Conservation (phyloP, 2,888 invertebrate species). For the Eilema sororculum region DNA sequence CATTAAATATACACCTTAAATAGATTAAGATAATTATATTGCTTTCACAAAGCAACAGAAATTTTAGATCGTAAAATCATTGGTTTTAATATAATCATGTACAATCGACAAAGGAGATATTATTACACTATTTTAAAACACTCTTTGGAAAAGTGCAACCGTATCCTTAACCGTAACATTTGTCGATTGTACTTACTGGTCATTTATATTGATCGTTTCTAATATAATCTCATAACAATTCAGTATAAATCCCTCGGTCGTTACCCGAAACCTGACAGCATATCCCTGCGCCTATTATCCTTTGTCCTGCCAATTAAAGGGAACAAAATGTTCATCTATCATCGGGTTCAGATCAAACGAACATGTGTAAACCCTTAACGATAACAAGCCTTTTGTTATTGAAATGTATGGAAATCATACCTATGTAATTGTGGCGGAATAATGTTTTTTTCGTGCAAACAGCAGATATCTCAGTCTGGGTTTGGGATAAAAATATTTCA, state of each 20-base stretch:
- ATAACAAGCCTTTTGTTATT: slow-evolving; percentile 47
- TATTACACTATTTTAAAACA: too few species aligned
- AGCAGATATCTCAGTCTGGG: neutral
- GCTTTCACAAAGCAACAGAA: too few species aligned
- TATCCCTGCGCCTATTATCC: slow-evolving; percentile 27
- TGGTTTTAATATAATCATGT: too few species aligned
- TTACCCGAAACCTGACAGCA: slow-evolving; percentile 30
- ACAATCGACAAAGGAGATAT: too few species aligned
- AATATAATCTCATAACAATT: slow-evolving; percentile 10
- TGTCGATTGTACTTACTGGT: too few species aligned
- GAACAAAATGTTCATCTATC: slow-evolving; percentile 39
- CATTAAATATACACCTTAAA: too few species aligned
- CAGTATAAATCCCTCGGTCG: slow-evolving; percentile 19
- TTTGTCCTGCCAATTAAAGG: slow-evolving; percentile 42
- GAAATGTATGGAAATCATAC: slow-evolving; percentile 48
- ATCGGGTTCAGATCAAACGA: slow-evolving; percentile 29
- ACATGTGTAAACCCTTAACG: slow-evolving; percentile 38
- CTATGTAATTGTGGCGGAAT: slow-evolving; percentile 37
- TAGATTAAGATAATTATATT: too few species aligned
- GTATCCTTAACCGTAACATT: too few species aligned
- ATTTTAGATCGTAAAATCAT: too few species aligned
- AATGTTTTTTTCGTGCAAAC: slow-evolving; percentile 27
- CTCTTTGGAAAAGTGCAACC: too few species aligned
- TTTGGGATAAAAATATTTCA: neutral
- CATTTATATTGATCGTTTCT: neutral